Percentiles rank a stretch among this genome's conserved stretches.
Conservation (phyloP, 2,113 vertebrate species). For the Merops nubicus region DNA sequence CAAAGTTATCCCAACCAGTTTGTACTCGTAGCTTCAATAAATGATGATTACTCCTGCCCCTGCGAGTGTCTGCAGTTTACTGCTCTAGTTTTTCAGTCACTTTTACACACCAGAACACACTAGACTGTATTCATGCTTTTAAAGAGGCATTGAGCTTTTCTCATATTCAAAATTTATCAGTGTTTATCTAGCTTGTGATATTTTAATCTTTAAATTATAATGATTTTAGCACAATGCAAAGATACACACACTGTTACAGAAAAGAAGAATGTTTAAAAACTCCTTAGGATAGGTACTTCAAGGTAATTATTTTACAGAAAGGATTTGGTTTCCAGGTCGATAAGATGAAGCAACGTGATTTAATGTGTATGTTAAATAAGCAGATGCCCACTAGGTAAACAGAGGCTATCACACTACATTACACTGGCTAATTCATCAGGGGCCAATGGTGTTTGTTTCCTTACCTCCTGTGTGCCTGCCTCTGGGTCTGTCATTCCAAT, state of each 20-base stretch:
- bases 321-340: neutral
- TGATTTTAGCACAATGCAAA: neutral
- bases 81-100: neutral
- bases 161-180: neutral
- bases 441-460: neutral
- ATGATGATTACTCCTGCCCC: neutral
- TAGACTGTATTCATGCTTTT: neutral
- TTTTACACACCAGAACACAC: neutral
- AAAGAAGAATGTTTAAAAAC: neutral
- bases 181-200: neutral
- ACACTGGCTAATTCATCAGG: neutral
- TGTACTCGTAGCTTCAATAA: neutral
- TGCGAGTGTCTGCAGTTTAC: neutral
- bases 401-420: neutral
- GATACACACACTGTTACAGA: neutral
- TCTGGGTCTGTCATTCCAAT: slow-evolving; percentile 90
- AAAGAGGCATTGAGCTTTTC: neutral
- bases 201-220: neutral
- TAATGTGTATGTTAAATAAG: neutral
- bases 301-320: neutral
- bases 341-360: neutral
- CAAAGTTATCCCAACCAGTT: neutral
- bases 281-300: neutral
- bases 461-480: slow-evolving; percentile 91
- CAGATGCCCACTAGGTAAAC: neutral